Evolutionary conservation across 2,797 vertebrate genomes (phyloP).

Genomic region (Anisognathus igniventris): DNA sequence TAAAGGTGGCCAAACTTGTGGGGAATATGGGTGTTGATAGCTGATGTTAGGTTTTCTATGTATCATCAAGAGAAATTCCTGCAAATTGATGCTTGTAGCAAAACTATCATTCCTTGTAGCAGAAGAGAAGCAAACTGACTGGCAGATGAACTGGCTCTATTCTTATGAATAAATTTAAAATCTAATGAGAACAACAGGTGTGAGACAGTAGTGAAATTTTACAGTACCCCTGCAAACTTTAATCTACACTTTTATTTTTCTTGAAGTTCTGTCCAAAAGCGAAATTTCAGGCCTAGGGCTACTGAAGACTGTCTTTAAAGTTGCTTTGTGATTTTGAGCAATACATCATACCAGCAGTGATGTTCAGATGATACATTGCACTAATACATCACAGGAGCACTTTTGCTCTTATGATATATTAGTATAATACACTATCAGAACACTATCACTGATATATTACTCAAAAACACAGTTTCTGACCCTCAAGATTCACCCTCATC

Average conservation of each 20-base stretch:
- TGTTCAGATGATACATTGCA: conserved; percentile 61
- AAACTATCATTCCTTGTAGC: not conserved
- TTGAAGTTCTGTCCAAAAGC: conserved; percentile 37
- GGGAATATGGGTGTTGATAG: not conserved
- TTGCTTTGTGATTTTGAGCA: conserved; percentile 62
- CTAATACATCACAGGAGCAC: conserved; percentile 67
- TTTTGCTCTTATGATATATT: conserved; percentile 60
- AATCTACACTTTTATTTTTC: conserved; percentile 21
- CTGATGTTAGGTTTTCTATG: not conserved
- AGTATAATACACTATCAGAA: conserved; percentile 63
- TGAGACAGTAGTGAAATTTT: not conserved
- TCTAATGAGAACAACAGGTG: not conserved
- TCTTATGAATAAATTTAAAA: not conserved
- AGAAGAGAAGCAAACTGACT: not conserved
- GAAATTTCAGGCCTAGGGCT: conserved; percentile 41
- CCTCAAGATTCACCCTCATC: conserved; percentile 21
- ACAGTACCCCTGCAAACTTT: not conserved
- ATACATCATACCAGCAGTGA: conserved; percentile 59
- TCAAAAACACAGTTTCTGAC: conserved; percentile 60
- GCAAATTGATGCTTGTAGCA: not conserved
- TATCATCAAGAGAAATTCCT: not conserved
- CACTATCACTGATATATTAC: conserved; percentile 70
- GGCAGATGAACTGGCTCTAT: not conserved
- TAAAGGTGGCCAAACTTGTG: not conserved
- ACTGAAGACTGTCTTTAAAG: conserved; percentile 58